Evolutionary conservation across 2,113 vertebrate species (phyloP).

Genomic region (Sebastes fasciatus): DNA sequence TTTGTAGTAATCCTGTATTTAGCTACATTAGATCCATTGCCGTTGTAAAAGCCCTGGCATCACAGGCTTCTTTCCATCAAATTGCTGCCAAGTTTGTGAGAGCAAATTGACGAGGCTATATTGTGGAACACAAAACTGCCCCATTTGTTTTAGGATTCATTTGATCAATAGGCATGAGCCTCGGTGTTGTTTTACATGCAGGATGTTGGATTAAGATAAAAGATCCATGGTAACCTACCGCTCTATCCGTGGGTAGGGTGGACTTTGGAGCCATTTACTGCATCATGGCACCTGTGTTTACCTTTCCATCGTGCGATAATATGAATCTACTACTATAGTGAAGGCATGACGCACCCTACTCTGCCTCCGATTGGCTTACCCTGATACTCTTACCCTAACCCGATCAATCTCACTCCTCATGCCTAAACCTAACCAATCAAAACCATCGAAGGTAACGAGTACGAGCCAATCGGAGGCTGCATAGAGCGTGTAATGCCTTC

Average conservation of each 20-base stretch:
- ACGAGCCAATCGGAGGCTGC: too few species aligned
- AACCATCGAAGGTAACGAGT: too few species aligned
- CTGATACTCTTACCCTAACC: too few species aligned
- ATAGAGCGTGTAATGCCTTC: too few species aligned
- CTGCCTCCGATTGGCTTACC: too few species aligned
- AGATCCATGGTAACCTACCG: neutral
- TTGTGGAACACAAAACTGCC: neutral
- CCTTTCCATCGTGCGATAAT: neutral
- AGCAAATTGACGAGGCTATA: neutral
- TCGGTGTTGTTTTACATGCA: neutral
- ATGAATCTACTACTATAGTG: too few species aligned
- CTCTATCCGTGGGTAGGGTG: neutral
- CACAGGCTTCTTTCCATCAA: neutral
- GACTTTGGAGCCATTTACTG: slow-evolving; percentile 59
- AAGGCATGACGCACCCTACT: too few species aligned
- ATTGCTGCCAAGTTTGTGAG: neutral
- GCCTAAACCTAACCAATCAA: too few species aligned
- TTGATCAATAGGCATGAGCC: neutral
- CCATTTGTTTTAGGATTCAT: neutral
- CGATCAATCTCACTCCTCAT: too few species aligned
- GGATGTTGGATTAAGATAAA: slow-evolving; percentile 6
- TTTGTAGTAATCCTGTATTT: neutral
- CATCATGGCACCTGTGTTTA: slow-evolving; percentile 37
- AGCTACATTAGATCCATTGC: neutral
- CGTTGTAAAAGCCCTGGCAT: neutral